Percentiles rank a stretch among this genome's conserved stretches.
phyloP scores from a whole-genome alignment of 1,140 invertebrate genomes.

The Fopius arisanus region DNA sequence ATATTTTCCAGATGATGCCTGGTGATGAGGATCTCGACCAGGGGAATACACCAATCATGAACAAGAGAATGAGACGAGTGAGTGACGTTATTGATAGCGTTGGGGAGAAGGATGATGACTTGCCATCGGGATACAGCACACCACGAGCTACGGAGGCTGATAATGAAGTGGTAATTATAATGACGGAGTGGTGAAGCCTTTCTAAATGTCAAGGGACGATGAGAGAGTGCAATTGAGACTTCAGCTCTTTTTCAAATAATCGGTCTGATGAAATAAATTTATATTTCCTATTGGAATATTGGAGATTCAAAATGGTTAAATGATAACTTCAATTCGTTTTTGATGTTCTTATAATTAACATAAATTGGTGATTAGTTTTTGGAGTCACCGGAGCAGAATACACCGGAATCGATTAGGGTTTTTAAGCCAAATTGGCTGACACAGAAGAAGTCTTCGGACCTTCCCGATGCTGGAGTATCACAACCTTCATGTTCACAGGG shows the following conservation, averaged over 20 bases:
- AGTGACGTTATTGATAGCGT: slow-evolving; percentile 50
- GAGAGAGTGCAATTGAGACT: background rate
- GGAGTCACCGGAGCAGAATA: slow-evolving; percentile 36
- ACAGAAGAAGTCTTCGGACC: slow-evolving; percentile 9
- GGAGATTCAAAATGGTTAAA: no score
- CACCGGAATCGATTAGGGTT: slow-evolving; percentile 30
- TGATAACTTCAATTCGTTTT: no score
- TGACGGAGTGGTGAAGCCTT: no score
- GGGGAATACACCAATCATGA: background rate
- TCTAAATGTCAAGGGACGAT: no score
- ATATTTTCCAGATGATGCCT: background rate
- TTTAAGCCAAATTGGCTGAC: slow-evolving; percentile 35
- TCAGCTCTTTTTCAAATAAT: no score
- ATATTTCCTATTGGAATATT: no score
- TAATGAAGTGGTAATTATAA: slow-evolving; percentile 22
- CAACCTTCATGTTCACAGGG: background rate
- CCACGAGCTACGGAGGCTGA: background rate
- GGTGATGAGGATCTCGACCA: background rate
- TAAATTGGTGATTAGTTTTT: background rate
- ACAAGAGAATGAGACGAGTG: slow-evolving; percentile 41
- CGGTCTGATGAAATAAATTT: no score
- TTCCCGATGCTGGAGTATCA: slow-evolving; percentile 23
- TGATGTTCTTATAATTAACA: background rate
- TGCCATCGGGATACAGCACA: slow-evolving; percentile 15
- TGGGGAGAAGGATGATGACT: slow-evolving; percentile 16